Percentiles rank a stretch among this genome's conserved stretches.
Conservation (phyloP, 2,113 vertebrate species). For the Tangachromis dhanisi region DNA sequence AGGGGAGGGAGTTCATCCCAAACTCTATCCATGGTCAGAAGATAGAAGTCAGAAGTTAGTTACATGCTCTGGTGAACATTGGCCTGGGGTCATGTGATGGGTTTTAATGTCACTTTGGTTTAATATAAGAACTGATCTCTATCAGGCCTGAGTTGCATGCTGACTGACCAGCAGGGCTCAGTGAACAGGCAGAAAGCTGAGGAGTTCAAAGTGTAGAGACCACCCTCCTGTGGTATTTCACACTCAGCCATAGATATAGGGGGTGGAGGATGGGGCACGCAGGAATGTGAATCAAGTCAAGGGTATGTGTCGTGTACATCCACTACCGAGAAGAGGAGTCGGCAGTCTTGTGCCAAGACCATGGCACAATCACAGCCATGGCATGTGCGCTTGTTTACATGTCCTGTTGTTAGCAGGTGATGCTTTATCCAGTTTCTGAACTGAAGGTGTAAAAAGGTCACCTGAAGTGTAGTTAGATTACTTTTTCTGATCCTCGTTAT, state of each 20-base stretch:
- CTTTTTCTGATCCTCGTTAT: not conserved
- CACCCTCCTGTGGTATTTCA: conserved; percentile 63
- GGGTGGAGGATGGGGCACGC: conserved; percentile 21
- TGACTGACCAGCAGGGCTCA: conserved; percentile 45
- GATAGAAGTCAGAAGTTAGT: conserved; percentile 44
- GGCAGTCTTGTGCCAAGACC: not conserved
- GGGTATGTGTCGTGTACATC: conserved; percentile 22
- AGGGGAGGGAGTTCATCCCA: conserved; percentile 56
- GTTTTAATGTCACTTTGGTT: conserved; percentile 67
- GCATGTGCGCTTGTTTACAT: conserved; percentile 43
- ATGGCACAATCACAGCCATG: not conserved
- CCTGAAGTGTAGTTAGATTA: not conserved
- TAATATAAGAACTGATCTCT: conserved; percentile 64
- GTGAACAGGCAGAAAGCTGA: conserved; percentile 43
- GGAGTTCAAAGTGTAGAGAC: conserved; percentile 57
- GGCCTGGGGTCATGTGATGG: conserved; percentile 51
- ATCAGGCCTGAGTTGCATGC: conserved; percentile 29
- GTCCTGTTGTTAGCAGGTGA: conserved; percentile 8
- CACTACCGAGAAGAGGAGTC: not conserved
- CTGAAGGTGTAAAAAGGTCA: not conserved
- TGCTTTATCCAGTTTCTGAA: not conserved
- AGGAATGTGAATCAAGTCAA: conserved; percentile 55
- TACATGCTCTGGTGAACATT: conserved; percentile 17
- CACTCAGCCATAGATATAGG: conserved; percentile 49
- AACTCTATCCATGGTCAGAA: conserved; percentile 58